Percentiles rank a stretch among this genome's conserved stretches.
Evolutionary conservation across 2,797 vertebrate species (phyloP).

Genomic region (Hipposideros larvatus): DNA sequence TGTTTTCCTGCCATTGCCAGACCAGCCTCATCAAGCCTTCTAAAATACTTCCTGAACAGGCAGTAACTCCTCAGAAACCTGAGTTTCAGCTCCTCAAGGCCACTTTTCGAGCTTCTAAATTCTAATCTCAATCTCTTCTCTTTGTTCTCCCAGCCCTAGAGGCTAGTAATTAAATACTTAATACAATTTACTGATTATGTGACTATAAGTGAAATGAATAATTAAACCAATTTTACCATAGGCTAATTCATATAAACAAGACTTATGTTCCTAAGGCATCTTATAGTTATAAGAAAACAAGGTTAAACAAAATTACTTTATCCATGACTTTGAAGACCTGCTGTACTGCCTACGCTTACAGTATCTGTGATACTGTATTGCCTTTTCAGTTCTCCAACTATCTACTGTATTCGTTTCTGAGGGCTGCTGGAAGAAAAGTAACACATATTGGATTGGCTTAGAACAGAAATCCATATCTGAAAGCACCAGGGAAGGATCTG

Average conservation of each 20-base stretch:
- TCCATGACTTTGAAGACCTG: background rate
- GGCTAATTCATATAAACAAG: background rate
- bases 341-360: background rate
- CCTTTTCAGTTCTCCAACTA: background rate
- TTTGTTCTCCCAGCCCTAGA: background rate
- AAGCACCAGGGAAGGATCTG: background rate
- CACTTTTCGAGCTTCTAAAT: conserved; percentile 5
- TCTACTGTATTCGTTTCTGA: background rate
- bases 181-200: background rate
- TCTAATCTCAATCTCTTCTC: background rate
- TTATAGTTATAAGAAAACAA: background rate
- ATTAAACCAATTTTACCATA: background rate
- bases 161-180: background rate
- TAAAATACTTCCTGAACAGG: background rate
- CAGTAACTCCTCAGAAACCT: background rate
- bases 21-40: background rate
- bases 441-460: background rate
- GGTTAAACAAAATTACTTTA: background rate
- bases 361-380: background rate
- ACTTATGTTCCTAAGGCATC: background rate
- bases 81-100: background rate
- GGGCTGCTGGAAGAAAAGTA: background rate
- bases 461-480: background rate
- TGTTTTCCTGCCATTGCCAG: background rate
- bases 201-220: background rate